phyloP scores from a whole-genome alignment of 2,113 vertebrate species.

The Toxotes chatareus region DNA sequence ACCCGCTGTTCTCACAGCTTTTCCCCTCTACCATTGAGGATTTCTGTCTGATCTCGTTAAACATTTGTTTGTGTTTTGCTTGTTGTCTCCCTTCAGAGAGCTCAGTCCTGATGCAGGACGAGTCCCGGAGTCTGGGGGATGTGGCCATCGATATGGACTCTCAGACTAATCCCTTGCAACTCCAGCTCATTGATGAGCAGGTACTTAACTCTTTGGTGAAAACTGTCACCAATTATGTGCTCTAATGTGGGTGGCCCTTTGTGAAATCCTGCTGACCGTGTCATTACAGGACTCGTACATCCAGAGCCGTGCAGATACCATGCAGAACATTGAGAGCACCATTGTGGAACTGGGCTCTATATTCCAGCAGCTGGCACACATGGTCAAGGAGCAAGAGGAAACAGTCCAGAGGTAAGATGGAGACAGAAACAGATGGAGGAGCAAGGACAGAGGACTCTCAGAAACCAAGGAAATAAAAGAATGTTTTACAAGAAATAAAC shows the following conservation, averaged over 20 bases:
- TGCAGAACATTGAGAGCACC: constrained; percentile 96
- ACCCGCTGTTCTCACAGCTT: constrained; percentile 73
- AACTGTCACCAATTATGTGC: not conserved
- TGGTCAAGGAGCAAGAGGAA: constrained; percentile 96
- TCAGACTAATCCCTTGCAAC: constrained; percentile 87
- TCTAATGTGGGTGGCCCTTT: not conserved
- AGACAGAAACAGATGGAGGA: not conserved
- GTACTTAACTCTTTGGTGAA: constrained; percentile 67
- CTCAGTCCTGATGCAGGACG: constrained; percentile 91
- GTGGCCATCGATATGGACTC: constrained; percentile 92
- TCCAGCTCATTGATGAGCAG: constrained; percentile 94
- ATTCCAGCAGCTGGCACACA: constrained; percentile 94
- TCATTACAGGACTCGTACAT: constrained; percentile 90
- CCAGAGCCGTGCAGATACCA: constrained; percentile 93
- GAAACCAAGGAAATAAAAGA: not conserved
- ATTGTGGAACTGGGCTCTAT: constrained; percentile 95
- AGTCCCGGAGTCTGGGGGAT: constrained; percentile 86
- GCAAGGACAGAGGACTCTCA: not conserved
- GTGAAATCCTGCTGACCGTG: not conserved
- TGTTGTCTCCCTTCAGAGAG: constrained; percentile 77
- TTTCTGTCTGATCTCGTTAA: constrained; percentile 31
- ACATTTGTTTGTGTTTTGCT: constrained; percentile 33
- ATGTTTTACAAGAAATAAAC: not conserved
- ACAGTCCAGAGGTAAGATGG: constrained; percentile 89
- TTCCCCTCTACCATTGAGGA: constrained; percentile 44